These are phyloP conservation scores for Amia ocellicauda DNA, from an alignment of 2,113 vertebrate species.

Conservation along the genomic window DNA sequence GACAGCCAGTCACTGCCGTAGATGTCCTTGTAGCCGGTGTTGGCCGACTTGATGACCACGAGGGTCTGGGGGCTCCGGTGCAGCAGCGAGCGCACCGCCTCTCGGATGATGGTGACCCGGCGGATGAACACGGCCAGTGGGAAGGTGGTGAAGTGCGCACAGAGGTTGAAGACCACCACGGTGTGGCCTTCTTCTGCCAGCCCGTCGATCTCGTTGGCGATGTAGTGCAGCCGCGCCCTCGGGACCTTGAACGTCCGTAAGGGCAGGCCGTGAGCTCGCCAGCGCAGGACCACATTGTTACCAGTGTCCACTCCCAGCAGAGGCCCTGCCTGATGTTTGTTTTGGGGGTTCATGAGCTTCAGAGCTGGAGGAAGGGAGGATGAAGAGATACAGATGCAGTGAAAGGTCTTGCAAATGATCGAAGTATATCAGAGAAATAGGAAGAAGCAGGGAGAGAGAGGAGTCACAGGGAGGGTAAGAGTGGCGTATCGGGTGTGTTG, in stretches of 20 bases:
- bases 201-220: slow-evolving; percentile 29
- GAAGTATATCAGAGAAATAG: no score
- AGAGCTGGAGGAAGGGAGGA: slow-evolving; percentile 25
- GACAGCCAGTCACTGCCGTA: slow-evolving; percentile 44
- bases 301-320: slow-evolving; percentile 23
- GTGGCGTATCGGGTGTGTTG: no score
- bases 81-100: slow-evolving; percentile 28
- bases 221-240: slow-evolving; percentile 36
- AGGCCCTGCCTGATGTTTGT: slow-evolving; percentile 11
- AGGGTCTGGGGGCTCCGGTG: slow-evolving; percentile 28
- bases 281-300: slow-evolving; percentile 23
- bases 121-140: slow-evolving; percentile 23
- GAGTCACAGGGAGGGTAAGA: no score
- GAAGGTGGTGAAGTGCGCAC: slow-evolving; percentile 39
- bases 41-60: slow-evolving; percentile 41
- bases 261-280: slow-evolving; percentile 39
- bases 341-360: slow-evolving; percentile 30
- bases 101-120: slow-evolving; percentile 27
- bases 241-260: slow-evolving; percentile 22
- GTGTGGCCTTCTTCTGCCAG: slow-evolving; percentile 34
- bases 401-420: background rate
- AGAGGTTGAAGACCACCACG: slow-evolving; percentile 31
- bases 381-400: background rate
- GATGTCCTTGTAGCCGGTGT: slow-evolving; percentile 40
- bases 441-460: background rate